Base-by-base conservation (phyloP, 2,113 vertebrate species). In the Falco punctatus region DNA sequence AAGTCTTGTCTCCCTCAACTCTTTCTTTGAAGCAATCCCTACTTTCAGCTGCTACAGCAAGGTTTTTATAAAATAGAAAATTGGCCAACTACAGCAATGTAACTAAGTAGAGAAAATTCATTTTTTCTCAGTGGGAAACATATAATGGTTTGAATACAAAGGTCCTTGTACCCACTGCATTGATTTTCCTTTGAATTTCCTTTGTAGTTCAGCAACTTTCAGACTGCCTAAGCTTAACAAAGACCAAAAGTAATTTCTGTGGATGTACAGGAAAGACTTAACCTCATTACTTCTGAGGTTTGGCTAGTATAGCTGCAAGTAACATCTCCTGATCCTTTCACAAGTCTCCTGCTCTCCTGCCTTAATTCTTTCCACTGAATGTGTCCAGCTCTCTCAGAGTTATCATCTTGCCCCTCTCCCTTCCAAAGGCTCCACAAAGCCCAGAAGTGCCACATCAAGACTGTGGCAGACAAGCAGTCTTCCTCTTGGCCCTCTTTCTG, bases 371-470 rank as follows among this genome's bases (percentile, higher is more conserved):
- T 20, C 35, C 5, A 9, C 11, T 8, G 11, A 42, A 7, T 4
- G 10, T 15, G 26, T 3, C 21, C 27, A 35, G 32, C 21, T 71
- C 15, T 51, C 27, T 62, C 55, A 3, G 1, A 12, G 49, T 16
- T 1, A 27, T 1, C 11, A 8, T 13, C 49, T 13, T n/a, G 16
- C 21, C 38, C 19, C 33, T 77, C 11, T 67, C 22, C 9, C 27
- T 74, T 30, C 23, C 49, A 42, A 38, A 42, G 42, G 26, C n/a
- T 38, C 21, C 0, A 4, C 0, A 1, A 46, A 49, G 35, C 20
- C 58, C 49, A 33, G 46, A 13, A 24, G 1, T 0, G 10, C 38
- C 42, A 23, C 49, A 75, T 26, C 14, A 38, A 86, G 35, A 15
- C 14, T 10, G 2, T 1, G 10, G 73, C 30, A 81, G 9, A 9